These are phyloP conservation scores for Dione juno DNA, from an alignment of 2,888 invertebrate species.

Conservation along the genomic window DNA sequence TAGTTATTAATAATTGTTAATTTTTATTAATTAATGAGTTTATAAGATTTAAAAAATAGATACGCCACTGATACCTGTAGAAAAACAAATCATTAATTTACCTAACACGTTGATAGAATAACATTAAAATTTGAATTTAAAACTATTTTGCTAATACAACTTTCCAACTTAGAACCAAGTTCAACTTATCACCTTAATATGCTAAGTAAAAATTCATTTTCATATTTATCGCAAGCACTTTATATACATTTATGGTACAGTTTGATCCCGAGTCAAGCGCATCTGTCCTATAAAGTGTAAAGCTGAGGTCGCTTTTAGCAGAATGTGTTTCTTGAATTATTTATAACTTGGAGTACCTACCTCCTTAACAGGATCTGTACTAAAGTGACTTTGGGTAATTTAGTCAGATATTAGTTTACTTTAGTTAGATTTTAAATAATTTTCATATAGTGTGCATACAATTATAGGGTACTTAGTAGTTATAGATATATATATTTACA, in stretches of 20 bases:
- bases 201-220: constrained; percentile 21
- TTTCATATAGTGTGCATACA: no score
- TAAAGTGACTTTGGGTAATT: not conserved
- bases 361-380: constrained; percentile 24
- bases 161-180: not conserved
- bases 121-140: not conserved
- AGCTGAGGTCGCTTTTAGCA: constrained; percentile 43
- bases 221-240: constrained; percentile 17
- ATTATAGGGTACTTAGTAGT: no score
- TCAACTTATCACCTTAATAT: constrained; percentile 4
- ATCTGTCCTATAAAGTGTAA: constrained; percentile 35
- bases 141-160: not conserved
- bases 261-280: constrained; percentile 44
- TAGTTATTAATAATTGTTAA: no score
- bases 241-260: constrained; percentile 34
- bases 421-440: not conserved
- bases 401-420: not conserved
- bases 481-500: no score
- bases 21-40: no score
- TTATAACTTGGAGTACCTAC: constrained; percentile 33
- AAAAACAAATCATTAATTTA: no score
- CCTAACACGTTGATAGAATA: no score
- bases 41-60: no score
- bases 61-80: no score
- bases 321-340: constrained; percentile 40